Evolutionary conservation across 2,797 vertebrate species (phyloP), one percentile per base, ranked within the genome.

Genomic region (Mareca strepera): DNA sequence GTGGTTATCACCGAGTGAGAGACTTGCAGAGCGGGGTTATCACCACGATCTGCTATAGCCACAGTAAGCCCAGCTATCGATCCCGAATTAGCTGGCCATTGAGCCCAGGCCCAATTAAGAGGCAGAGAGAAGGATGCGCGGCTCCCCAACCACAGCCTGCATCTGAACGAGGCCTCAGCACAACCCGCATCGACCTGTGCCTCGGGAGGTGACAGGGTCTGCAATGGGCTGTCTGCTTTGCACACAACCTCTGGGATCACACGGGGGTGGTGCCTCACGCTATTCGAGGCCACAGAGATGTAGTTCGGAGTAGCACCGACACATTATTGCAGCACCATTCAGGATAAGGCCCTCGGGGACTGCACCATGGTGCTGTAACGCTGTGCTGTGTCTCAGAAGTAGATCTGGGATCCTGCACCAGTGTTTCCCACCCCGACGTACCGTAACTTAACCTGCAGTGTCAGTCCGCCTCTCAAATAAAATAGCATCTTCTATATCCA

Each of bases 71-170:
- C 0, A 78, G 69, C 12, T 76, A 78, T 87, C 44, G 86, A 80
- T 48, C 78, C 74, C 33, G 46, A 76, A 76, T 86, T 72, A 92
- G 53, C n/a, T 16, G 46, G 14, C 69, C 91, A 83, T 53, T 76
- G 69, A 82, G 64, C 75, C 72, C 92, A 92, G 67, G 72, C 41
- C 59, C 90, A 87, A 84, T 91, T 64, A 92, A n/a, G 76, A 74
- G 56, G 64, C 48, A 29, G 39, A 8, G 63, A 29, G 43, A 69
- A 28, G 81, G 72, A 70, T 28, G 16, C 15, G 7, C 58, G 60
- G 26, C 80, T 41, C 8, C 50, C 74, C 52, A 62, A 82, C 16
- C 69, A 59, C 66, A 82, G 39, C 43, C 23, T 70, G 74, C 77
- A 82, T 79, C 26, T 77, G 74, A 90, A 91, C 74, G 86, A 88